Base-by-base conservation (phyloP, 2,888 invertebrate genomes). In the Clanis bilineata region DNA sequence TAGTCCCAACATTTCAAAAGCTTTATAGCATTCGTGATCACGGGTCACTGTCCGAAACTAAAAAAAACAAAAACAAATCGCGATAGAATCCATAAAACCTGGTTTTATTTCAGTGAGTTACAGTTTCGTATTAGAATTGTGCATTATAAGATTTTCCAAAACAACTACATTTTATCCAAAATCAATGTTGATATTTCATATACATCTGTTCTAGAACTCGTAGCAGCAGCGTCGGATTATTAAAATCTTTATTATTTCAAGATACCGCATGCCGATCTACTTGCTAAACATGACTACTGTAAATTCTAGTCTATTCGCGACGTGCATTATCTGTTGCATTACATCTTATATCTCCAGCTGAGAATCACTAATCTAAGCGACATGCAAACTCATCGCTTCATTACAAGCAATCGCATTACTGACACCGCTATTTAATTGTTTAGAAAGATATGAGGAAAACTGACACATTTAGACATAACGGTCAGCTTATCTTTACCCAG, bases 401-500 rank as follows among this genome's bases (percentile, higher is more conserved):
- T 28, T 51, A 51, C 41, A 41, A 18, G 28, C 51, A 32, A 18
- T 28, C 12, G 2, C 28, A 51, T 28, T 51, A 32, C 18, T 32
- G 10, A 51, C 28, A 51, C 51, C 51, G 51, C 51, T 51, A 51
- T 51, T 21, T 43, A 32, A 57, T 57, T 57, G 44, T 43, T 43
- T 32, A 57, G 15, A 44, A 44, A 44, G n/a, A 44, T 55, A 28
- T 23, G 15, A 57, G 41, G 60, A 62, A 64, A 63, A 61, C 63
- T 61, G 64, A 63, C 51, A 61, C 44, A 61, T 61, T 65, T 62
- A 59, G 56, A 63, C 43, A 56, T 45, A 57, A 28, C 51, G 47
- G 36, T 43, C 38, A 47, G 39, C 67, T 64, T 63, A 66, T 63
- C 67, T 73, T 75, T 76, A 72, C 66, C 73, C 68, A 70, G 72